Evolutionary conservation across 1,140 invertebrate species (phyloP), one percentile per base, ranked within the genome.

Genomic region (Sogatella furcifera): DNA sequence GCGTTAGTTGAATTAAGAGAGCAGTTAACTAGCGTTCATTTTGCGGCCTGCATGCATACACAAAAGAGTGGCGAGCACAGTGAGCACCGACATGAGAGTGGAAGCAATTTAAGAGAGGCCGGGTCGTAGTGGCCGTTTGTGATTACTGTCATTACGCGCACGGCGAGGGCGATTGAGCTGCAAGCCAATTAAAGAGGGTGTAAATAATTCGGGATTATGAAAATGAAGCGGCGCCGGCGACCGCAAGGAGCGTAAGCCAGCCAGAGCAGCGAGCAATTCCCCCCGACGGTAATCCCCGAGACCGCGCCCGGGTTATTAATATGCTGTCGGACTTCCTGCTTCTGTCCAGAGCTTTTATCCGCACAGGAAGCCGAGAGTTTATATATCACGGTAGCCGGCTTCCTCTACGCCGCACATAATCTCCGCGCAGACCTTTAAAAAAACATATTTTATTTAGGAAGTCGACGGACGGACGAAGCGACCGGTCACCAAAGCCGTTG

Each of bases 371-470:
- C 46, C 46, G 15, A 22, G 46, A 49, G 46, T 49, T 49, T 49
- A 49, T 49, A 49, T 49, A 49, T 49, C 46, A 49, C 46, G 21
- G 21, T n/a, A 17, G 15, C 21, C 21, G 21, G 46, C 21, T 49
- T 49, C 46, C 46, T 49, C 46, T 38, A 38, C 34, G 21, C 46
- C 46, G 46, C 21, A 49, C 21, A 49, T 19, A 19, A 17, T 49
- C 46, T 19, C 46, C 46, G 15, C 21, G 15, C 6, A 11, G 21
- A 19, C 46, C 46, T 49, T 49, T 49, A 49, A 49, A 46, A 46
- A 49, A 49, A 49, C 46, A 49, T 49, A 49, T 49, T 49, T 49
- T 49, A 49, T 49, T 49, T 49, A 49, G 46, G 21, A 49, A 15
- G 46, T 15, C 21, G 34, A 49, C 15, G 46, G 21, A 49, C 46